These are phyloP conservation scores for Clepsis dumicolana DNA, from an alignment of 2,888 invertebrate species.

Conservation along the genomic window DNA sequence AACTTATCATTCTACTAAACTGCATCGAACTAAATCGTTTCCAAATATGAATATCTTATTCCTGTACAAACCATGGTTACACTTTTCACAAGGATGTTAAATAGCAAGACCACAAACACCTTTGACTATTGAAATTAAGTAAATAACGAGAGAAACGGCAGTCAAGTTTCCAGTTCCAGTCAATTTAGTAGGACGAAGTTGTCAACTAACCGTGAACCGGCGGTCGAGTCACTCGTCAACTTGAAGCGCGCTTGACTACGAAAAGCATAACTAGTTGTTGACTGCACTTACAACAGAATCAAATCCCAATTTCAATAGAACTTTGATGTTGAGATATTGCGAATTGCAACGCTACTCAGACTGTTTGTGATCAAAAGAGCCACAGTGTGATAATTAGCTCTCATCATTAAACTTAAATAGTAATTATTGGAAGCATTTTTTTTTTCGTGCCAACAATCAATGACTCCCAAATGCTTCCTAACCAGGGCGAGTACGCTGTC, in stretches of 20 bases:
- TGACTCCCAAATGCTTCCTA: not conserved
- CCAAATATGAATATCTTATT: too few species aligned
- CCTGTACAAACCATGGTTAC: too few species aligned
- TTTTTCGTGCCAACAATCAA: too few species aligned
- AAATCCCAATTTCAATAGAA: not conserved
- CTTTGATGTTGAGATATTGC: not conserved
- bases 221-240: constrained; percentile 1
- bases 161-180: constrained; percentile 3
- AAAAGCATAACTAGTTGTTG: not conserved
- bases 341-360: not conserved
- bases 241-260: constrained; percentile 23
- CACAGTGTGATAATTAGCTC: not conserved
- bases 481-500: too few species aligned
- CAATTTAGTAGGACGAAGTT: constrained; percentile 3
- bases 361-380: not conserved
- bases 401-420: not conserved
- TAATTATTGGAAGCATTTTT: too few species aligned
- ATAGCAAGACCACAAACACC: not conserved
- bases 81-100: not conserved
- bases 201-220: constrained; percentile 21
- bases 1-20: not conserved
- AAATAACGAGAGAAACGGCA: constrained; percentile 7
- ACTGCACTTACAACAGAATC: not conserved
- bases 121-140: not conserved
- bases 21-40: too few species aligned